These are phyloP conservation scores for Ochropacha duplaris DNA, from an alignment of 2,888 invertebrate species.

Conservation along the genomic window DNA sequence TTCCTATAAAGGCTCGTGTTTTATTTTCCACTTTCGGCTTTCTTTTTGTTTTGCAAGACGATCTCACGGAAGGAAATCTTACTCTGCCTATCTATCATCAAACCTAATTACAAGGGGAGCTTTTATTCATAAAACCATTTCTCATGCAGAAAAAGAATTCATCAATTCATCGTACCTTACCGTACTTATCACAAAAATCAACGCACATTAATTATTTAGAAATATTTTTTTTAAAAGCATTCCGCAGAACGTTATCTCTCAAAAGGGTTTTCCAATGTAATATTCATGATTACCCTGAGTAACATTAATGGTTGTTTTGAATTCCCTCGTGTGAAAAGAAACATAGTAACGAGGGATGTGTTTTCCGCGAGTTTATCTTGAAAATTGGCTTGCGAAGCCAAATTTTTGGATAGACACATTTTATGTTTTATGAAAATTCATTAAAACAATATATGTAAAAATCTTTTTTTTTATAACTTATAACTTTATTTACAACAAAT, in stretches of 20 bases:
- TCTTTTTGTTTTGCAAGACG: constrained; percentile 53
- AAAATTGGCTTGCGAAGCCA: constrained; percentile 35
- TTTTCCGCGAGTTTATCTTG: constrained; percentile 46
- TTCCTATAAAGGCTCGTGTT: constrained; percentile 67
- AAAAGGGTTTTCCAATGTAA: constrained; percentile 69
- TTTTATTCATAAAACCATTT: neutral
- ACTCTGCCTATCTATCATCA: constrained; percentile 37
- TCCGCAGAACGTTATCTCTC: constrained; percentile 49
- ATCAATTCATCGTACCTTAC: constrained; percentile 26
- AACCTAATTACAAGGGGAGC: neutral
- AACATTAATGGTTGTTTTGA: constrained; percentile 70
- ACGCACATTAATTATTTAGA: constrained; percentile 48
- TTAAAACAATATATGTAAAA: no score
- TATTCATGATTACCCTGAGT: constrained; percentile 68
- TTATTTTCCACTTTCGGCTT: constrained; percentile 67
- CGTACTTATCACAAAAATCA: constrained; percentile 15
- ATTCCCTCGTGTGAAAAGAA: constrained; percentile 63
- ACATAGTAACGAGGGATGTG: constrained; percentile 43
- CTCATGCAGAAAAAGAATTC: constrained; percentile 6
- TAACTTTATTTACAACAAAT: no score
- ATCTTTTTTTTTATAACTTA: no score
- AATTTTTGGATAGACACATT: neutral
- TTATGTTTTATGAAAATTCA: neutral
- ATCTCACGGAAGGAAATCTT: constrained; percentile 42
- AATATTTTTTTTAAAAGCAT: constrained; percentile 52